phyloP scores from a whole-genome alignment of 2,888 invertebrate species.

The Leucophora obtusa region DNA sequence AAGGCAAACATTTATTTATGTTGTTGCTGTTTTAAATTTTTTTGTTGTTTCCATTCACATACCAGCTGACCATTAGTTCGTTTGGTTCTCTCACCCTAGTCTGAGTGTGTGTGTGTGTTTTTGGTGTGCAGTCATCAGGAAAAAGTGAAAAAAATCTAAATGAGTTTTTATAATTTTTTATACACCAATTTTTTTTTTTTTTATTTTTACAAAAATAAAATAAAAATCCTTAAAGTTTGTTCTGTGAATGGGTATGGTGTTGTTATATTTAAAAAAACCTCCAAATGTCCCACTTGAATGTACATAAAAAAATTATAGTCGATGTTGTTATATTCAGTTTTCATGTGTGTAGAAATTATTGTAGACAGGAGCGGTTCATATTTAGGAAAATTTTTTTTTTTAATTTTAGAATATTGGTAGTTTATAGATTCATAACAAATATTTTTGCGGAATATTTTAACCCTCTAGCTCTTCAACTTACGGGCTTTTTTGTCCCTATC shows the following conservation, averaged over 20 bases:
- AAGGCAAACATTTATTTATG: constrained; percentile 53
- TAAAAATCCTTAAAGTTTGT: constrained; percentile 43
- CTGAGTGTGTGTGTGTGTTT: constrained; percentile 3
- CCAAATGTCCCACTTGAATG: constrained; percentile 32
- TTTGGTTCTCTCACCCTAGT: constrained; percentile 15
- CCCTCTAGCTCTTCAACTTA: too few species aligned
- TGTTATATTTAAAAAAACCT: constrained; percentile 11
- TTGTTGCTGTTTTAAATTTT: constrained; percentile 25
- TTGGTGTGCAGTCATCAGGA: constrained; percentile 46
- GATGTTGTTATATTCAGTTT: constrained; percentile 39
- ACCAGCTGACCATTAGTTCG: constrained; percentile 52
- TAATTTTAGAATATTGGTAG: too few species aligned
- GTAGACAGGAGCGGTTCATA: constrained; percentile 37
- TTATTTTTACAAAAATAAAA: constrained; percentile 46
- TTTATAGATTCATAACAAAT: too few species aligned
- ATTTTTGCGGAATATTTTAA: too few species aligned
- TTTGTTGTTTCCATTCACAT: constrained; percentile 19
- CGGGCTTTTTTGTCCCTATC: too few species aligned
- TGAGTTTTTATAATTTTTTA: constrained; percentile 62
- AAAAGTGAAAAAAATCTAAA: constrained; percentile 56
- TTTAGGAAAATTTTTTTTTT: too few species aligned
- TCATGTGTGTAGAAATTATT: constrained; percentile 31
- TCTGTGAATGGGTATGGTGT: constrained; percentile 18
- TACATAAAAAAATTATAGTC: constrained; percentile 36
- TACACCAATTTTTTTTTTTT: constrained; percentile 35